Evolutionary conservation across 2,888 invertebrate genomes (phyloP), one percentile per base, ranked within the genome.

Genomic region (Protophormia terraenovae): DNA sequence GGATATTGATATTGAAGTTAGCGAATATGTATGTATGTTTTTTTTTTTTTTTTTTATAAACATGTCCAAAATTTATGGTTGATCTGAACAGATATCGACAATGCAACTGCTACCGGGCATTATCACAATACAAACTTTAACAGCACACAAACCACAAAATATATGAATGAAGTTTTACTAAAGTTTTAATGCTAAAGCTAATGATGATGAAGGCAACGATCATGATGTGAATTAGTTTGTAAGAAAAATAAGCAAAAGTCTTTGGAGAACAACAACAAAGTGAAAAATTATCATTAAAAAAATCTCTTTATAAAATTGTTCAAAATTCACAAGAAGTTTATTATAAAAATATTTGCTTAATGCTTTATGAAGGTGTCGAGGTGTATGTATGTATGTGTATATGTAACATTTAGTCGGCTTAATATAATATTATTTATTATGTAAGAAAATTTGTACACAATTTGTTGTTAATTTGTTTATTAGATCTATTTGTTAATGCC

Each of bases 51-150:
- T 75, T 82, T 60, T 72, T 86, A 77, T 86, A 83, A 87, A 85
- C 83, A 87, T 87, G 86, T 80, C 83, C 84, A 91, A 92, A 82
- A 92, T 92, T 92, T 92, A 92, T 92, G 90, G 91, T 90, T 91
- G 92, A 91, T 90, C 88, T 89, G 89, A 90, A 92, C 90, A 90
- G 90, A 92, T 91, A 92, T 92, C 92, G 92, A 92, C 92, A 91
- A 90, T 87, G 90, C 89, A 91, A 92, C 89, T 91, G 92, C 92
- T 92, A 92, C 92, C 91, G 92, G 92, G 92, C 92, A 92, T 91
- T 91, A 86, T 83, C 75, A 80, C 71, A 45, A 73, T 16, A 41
- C 22, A 79, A 47, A 58, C 27, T 64, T 12, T 10, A n/a, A 47
- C 64, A 38, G 19, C 29, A 24, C n/a, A n/a, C n/a, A n/a, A n/a